Base-by-base conservation (phyloP, 2,888 invertebrate genomes). In the Pandemis cinnamomeana region DNA sequence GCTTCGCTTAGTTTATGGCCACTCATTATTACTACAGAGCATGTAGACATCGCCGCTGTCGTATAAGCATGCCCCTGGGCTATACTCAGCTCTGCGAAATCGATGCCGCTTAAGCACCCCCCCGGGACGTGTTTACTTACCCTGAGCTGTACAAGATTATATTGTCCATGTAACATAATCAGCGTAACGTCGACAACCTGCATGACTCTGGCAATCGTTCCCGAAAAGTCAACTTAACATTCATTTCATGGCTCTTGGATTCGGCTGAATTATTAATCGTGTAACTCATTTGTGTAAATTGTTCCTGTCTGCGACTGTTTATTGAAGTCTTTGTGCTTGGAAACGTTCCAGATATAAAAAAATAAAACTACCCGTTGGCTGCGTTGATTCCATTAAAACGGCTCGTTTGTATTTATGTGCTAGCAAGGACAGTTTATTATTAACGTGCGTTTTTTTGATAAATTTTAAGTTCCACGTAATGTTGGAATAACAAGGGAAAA, bases 241-340 rank as follows among this genome's bases (percentile, higher is more conserved):
- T 79, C 77, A 83, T 83, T 84, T 81, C 74, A 82, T 78, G 80
- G 79, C 75, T 78, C 77, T 79, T 81, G 79, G 77, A 78, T 77
- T 80, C 76, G 75, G 68, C 64, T 77, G 77, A 80, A 83, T 82
- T 83, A 85, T 84, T 82, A 85, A 83, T 84, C 79, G 78, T 80
- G 78, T 79, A 81, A 80, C 81, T 82, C 83, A 83, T 83, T 85
- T 82, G 81, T 78, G 75, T 80, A 82, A 78, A 77, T 77, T 76
- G 76, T 72, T 77, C 77, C 77, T 78, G 75, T 74, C 79, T 79
- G 80, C 78, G 78, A 79, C 76, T 80, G 78, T 72, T 81, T 76
- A 72, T 80, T 61, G 78, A 75, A 68, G 67, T 77, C 71, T 80
- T 79, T 80, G 83, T 81, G 74, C 79, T 85, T 86, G 84, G 83